These are phyloP conservation scores for Blastobasis adustella DNA, from an alignment of 2,888 invertebrate genomes.

Conservation along the genomic window DNA sequence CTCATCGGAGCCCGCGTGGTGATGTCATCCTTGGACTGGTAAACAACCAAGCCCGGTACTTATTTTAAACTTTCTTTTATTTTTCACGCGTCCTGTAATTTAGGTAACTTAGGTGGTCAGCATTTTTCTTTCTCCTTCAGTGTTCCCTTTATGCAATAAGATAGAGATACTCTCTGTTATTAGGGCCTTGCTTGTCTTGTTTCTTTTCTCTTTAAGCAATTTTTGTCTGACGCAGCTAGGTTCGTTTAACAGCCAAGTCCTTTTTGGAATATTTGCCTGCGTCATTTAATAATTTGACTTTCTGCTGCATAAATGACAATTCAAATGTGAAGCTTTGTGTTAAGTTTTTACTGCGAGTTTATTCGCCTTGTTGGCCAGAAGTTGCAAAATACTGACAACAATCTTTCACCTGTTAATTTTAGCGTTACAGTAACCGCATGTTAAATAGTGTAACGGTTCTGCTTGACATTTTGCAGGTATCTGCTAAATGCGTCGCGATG, in stretches of 20 bases:
- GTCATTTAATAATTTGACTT: no score
- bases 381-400: not conserved
- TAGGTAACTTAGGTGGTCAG: no score
- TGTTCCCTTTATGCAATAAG: conserved; percentile 6
- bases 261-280: no score
- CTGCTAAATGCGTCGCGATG: conserved; percentile 43
- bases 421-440: conserved; percentile 44
- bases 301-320: no score
- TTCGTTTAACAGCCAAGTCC: no score
- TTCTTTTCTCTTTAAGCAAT: no score
- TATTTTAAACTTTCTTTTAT: conserved; percentile 37
- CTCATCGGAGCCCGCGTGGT: conserved; percentile 35
- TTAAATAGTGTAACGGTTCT: conserved; percentile 49
- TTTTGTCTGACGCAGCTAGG: no score
- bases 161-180: conserved; percentile 5
- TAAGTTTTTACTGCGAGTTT: no score
- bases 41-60: conserved; percentile 36
- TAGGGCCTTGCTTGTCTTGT: not conserved
- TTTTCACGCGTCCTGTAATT: conserved; percentile 6
- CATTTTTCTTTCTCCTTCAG: not conserved
- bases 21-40: conserved; percentile 35
- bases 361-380: no score
- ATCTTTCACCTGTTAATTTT: conserved; percentile 30
- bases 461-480: conserved; percentile 40
- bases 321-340: no score